A percentile compares a stretch with the other conserved stretches of the same genome.
phyloP scores from a whole-genome alignment of 2,888 invertebrate genomes.

The Magallana nippona region DNA sequence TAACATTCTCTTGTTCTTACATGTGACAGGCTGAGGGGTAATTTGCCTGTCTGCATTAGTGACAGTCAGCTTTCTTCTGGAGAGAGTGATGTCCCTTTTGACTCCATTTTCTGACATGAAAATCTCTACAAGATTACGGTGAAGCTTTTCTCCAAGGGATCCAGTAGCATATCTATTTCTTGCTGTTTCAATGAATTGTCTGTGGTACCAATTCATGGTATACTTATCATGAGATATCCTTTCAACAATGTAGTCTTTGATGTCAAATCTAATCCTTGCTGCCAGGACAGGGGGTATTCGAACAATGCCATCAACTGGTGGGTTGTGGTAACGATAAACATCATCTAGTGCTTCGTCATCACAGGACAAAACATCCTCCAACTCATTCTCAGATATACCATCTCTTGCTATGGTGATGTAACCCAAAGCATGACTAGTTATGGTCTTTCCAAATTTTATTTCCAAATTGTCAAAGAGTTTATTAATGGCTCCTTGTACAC shows the following conservation, averaged over 20 bases:
- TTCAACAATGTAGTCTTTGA: constrained; percentile 75
- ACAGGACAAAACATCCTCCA: constrained; percentile 77
- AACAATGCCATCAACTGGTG: constrained; percentile 75
- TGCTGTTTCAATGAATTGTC: constrained; percentile 75
- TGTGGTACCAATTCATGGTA: constrained; percentile 76
- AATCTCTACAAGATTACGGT: constrained; percentile 67
- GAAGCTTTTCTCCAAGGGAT: constrained; percentile 59
- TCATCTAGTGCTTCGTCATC: constrained; percentile 74
- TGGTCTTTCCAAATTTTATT: constrained; percentile 69
- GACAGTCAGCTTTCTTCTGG: constrained; percentile 66
- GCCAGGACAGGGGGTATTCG: constrained; percentile 74
- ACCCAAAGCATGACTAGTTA: constrained; percentile 71
- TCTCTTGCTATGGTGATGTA: constrained; percentile 72
- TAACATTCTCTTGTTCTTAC: constrained; percentile 67
- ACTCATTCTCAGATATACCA: constrained; percentile 75
- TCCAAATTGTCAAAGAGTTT: constrained; percentile 71
- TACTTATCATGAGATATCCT: constrained; percentile 71
- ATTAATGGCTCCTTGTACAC: constrained; percentile 70
- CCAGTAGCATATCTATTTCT: constrained; percentile 62
- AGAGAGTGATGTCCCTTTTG: constrained; percentile 67
- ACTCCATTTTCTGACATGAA: constrained; percentile 67
- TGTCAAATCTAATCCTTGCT: constrained; percentile 71
- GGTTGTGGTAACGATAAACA: constrained; percentile 76
- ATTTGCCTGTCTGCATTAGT: constrained; percentile 74
- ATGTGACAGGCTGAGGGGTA: constrained; percentile 65